Percentiles rank a stretch among this genome's conserved stretches.
Evolutionary conservation across 2,797 vertebrate species (phyloP).

Genomic region (Gymnoscopelus braueri): DNA sequence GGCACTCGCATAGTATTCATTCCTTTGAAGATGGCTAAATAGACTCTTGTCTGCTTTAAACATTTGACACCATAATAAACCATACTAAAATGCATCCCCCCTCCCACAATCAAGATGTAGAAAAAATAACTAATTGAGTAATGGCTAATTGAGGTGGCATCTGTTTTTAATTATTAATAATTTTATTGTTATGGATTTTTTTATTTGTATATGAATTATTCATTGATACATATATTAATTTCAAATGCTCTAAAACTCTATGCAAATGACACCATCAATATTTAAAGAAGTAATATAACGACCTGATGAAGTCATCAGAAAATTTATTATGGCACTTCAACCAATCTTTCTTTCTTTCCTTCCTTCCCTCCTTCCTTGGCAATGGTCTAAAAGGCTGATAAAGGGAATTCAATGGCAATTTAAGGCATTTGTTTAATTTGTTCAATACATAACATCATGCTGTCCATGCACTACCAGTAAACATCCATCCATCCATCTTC

Average conservation of each 20-base stretch:
- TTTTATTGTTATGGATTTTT: not conserved
- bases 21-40: too few species aligned
- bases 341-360: slow-evolving; percentile 32
- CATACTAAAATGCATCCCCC: too few species aligned
- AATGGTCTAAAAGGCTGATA: slow-evolving; percentile 15
- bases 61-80: too few species aligned
- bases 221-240: too few species aligned
- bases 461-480: slow-evolving; percentile 11
- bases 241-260: too few species aligned
- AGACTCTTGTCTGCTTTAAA: too few species aligned
- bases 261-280: too few species aligned
- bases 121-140: too few species aligned
- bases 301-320: slow-evolving; percentile 14
- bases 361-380: slow-evolving; percentile 20
- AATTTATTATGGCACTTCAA: slow-evolving; percentile 16
- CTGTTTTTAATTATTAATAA: not conserved
- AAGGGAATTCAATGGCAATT: slow-evolving; percentile 35
- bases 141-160: too few species aligned
- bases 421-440: slow-evolving; percentile 24
- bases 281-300: slow-evolving; percentile 1
- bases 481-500: not conserved
- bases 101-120: too few species aligned
- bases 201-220: not conserved
- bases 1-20: too few species aligned
- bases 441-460: slow-evolving; percentile 4